phyloP scores from a whole-genome alignment of 1,140 invertebrate species.

The Parapsyche elsis region DNA sequence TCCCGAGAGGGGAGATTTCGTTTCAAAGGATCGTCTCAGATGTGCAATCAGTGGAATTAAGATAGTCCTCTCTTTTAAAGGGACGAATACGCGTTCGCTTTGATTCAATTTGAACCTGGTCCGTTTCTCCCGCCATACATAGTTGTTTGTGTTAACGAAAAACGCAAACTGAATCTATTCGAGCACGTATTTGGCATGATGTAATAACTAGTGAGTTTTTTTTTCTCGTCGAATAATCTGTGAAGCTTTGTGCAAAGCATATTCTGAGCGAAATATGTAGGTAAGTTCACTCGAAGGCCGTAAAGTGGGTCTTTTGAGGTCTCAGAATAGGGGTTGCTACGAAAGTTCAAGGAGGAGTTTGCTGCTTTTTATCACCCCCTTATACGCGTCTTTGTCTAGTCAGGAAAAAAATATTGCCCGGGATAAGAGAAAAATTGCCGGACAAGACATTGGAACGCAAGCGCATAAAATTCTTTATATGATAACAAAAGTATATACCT shows the following conservation, averaged over 20 bases:
- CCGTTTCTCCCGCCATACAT: too few relatives aligned
- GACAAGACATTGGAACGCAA: not conserved
- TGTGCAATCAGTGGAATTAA: not conserved
- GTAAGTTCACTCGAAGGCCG: not conserved
- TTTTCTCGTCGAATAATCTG: too few relatives aligned
- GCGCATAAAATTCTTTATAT: too few relatives aligned
- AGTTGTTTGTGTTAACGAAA: too few relatives aligned
- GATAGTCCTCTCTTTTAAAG: not conserved
- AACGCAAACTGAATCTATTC: too few relatives aligned
- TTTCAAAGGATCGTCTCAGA: conserved; percentile 16
- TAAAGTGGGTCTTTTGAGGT: too few relatives aligned
- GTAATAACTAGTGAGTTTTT: too few relatives aligned
- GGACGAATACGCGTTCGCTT: not conserved
- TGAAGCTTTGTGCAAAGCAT: too few relatives aligned
- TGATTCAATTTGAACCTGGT: too few relatives aligned
- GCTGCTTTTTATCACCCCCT: not conserved
- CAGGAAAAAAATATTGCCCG: conserved; percentile 1
- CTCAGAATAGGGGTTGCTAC: too few relatives aligned
- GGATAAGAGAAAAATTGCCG: not conserved
- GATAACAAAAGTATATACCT: too few relatives aligned
- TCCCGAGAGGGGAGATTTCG: not conserved
- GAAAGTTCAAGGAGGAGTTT: not conserved
- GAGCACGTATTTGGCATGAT: too few relatives aligned
- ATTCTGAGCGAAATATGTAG: not conserved
- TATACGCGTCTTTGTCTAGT: conserved; percentile 14